Evolutionary conservation across 92 coral and sea anemone species (phyloP).

Genomic region (Palythoa grandis): DNA sequence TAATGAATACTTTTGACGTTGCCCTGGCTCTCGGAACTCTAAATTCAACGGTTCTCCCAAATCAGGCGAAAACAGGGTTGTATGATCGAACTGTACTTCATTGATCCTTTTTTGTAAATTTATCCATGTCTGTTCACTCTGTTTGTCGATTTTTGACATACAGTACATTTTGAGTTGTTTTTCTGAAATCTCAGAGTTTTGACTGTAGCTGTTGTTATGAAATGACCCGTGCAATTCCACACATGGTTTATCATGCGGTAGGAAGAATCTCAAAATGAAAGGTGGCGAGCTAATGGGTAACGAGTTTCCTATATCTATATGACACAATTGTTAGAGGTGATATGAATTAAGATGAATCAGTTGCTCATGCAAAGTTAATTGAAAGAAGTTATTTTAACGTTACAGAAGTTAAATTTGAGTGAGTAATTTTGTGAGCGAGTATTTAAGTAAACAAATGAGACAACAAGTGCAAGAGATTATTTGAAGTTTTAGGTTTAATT

Average conservation of each 20-base stretch:
- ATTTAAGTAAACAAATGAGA: background rate
- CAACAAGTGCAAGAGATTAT: background rate
- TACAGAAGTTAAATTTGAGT: no score
- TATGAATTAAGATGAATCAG: no score
- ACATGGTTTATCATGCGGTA: background rate
- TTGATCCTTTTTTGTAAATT: no score
- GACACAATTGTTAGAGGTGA: no score
- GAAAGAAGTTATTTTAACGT: background rate
- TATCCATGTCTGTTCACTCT: no score
- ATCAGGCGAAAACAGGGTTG: background rate
- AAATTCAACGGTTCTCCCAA: slow-evolving; percentile 4
- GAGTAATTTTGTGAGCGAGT: background rate
- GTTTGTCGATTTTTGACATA: no score
- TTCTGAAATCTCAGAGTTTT: background rate
- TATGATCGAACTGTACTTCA: no score
- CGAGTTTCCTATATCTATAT: no score
- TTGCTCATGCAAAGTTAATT: no score
- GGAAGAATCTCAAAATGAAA: no score
- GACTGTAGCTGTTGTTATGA: no score
- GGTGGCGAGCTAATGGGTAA: background rate
- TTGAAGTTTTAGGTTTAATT: background rate
- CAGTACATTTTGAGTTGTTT: background rate
- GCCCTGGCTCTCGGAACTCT: background rate
- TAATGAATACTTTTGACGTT: slow-evolving; percentile 16
- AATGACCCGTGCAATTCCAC: no score